Base-by-base conservation (phyloP, 2,113 vertebrate species). In the Empidonax traillii region DNA sequence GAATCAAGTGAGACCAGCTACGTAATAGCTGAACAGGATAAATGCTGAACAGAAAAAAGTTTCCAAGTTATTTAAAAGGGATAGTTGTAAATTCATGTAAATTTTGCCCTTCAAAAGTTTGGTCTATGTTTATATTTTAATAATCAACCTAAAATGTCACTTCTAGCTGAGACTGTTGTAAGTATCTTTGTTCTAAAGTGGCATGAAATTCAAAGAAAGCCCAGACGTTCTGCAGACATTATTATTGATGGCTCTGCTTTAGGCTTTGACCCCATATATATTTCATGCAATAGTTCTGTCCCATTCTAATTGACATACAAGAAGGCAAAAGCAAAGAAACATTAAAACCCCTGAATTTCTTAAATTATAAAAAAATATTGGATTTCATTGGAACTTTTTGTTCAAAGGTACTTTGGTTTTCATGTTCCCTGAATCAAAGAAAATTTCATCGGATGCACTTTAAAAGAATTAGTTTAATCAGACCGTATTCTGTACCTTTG, bases 381-480 rank as follows among this genome's bases (percentile, higher is more conserved):
- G 9, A 73, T 91, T 94, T 89, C 74, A 73, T 49, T 74, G 59
- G 53, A 88, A 33, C 21, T 74, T 90, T 76, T 94, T 94, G 25
- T 91, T 85, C 68, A 95, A 84, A 90, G 69, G 80, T 81, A 53
- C 31, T 67, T 90, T 90, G 47, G 41, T 93, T 93, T 96, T 95
- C 73, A 87, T 81, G 80, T 85, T 85, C 43, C n/a, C 30, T 11
- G 37, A 95, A 89, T 96, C 72, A 96, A 92, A 94, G 65, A 75
- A 74, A 73, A 82, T 62, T 17, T 85, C 25, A 89, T 94, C 1
- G 0, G 67, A 85, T 93, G 76, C n/a, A 92, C 92, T 96, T 93
- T 69, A 8, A 9, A 88, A 95, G 90, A 96, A 81, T 92, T 78
- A 89, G 68, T 74, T 83, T 94, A 90, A 94, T 94, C 93, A 89